phyloP scores from a whole-genome alignment of 2,113 vertebrate species.

The Gnathonemus longibarbis region DNA sequence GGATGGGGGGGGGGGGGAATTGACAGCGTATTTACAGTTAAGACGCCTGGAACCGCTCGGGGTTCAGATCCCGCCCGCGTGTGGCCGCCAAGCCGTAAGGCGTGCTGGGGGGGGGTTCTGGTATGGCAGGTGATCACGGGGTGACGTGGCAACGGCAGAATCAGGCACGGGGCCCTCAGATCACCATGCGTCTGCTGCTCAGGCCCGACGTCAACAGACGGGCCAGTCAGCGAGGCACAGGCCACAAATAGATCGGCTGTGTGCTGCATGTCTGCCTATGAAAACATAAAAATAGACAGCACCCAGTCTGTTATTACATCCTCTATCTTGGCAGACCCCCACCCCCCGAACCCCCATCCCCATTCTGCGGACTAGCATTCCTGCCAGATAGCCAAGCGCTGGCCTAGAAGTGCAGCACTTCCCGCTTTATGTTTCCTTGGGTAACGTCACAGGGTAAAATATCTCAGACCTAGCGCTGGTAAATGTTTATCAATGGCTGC shows the following conservation, averaged over 20 bases:
- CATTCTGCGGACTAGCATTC: conserved; percentile 36
- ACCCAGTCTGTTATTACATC: conserved; percentile 37
- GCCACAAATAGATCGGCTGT: background rate
- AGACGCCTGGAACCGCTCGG: background rate
- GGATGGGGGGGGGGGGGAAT: background rate
- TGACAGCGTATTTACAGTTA: background rate
- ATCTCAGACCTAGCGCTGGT: background rate
- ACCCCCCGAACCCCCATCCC: conserved; percentile 11
- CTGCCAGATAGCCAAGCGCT: conserved; percentile 45
- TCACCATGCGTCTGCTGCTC: background rate
- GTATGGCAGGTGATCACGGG: background rate
- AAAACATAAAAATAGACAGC: conserved; percentile 44
- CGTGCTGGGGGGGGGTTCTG: background rate
- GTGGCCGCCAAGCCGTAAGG: background rate
- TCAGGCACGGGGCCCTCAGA: background rate
- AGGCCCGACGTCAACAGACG: background rate
- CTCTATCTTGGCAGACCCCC: conserved; percentile 38
- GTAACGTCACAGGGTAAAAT: background rate
- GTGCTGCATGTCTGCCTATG: conserved; percentile 13
- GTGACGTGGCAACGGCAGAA: background rate
- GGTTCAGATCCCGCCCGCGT: background rate
- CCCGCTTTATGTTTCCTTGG: conserved; percentile 4
- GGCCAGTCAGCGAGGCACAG: background rate
- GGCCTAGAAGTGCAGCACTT: conserved; percentile 30
- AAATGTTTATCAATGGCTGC: background rate